Evolutionary conservation across 2,888 invertebrate species (phyloP), one percentile per base, ranked within the genome.

Genomic region (Drosophila longiperda): DNA sequence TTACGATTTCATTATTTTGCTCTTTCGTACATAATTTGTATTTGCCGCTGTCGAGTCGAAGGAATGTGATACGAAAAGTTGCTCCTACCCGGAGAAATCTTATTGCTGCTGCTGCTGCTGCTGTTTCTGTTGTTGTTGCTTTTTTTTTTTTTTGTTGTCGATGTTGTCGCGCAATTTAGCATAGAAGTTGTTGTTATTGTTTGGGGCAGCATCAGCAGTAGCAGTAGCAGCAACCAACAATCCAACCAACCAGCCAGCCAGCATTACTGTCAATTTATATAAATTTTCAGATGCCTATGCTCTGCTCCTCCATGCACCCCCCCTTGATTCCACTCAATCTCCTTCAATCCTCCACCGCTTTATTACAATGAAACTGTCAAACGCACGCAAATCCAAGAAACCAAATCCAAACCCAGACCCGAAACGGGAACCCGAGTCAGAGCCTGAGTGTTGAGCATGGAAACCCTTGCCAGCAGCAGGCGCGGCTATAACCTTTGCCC

Each of bases 241-340:
- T 23, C 69, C 71, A 67, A 62, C 67, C 82, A 71, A 64, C 69
- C 82, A 72, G 66, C 68, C 82, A 69, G 73, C 72, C 78, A 82
- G 83, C 82, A 85, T 87, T 87, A 84, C 87, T 84, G 87, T 87
- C 87, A 85, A 85, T 85, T 85, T 85, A 85, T 85, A 85, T 87
- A 85, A 84, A 85, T 87, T 87, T 83, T 80, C 80, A 79, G 73
- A 61, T 66, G 70, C 77, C 76, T 75, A 50, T 55, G 29, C 36
- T 42, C 45, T 49, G 36, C 15, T 8, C 29, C n/a, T 6, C 9
- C 4, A 20, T 20, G 12, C 45, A 20, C 42, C 40, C 50, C 50
- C n/a, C 23, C 11, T 17, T 7, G 9, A 9, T 3, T 32, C 50
- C 20, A 29, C 20, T 48, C n/a, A n/a, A 45, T n/a, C n/a, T n/a